These are phyloP conservation scores for Augiades crinisus DNA, from an alignment of 2,888 invertebrate genomes.

Conservation along the genomic window DNA sequence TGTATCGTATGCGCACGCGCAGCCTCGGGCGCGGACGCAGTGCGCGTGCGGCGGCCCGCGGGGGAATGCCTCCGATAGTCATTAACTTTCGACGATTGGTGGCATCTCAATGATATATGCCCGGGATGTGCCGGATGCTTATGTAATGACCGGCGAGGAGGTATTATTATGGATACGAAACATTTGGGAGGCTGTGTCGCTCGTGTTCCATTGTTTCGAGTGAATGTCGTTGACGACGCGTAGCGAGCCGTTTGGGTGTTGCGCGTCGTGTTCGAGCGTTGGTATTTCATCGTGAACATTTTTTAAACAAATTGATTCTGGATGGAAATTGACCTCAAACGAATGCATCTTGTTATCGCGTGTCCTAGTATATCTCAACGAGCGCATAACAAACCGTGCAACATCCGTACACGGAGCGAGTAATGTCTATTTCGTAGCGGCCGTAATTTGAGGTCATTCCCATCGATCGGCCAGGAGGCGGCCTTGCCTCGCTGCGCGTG, in stretches of 20 bases:
- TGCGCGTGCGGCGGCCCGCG: conserved; percentile 49
- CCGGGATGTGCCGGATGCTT: conserved; percentile 66
- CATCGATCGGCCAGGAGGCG: conserved; percentile 49
- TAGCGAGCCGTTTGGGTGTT: background rate
- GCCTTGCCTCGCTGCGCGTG: conserved; percentile 43
- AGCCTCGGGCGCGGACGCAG: conserved; percentile 44
- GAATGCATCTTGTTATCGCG: conserved; percentile 20
- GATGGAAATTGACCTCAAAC: too few relatives aligned
- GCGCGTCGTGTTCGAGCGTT: background rate
- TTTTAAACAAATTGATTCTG: too few relatives aligned
- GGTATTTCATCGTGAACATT: background rate
- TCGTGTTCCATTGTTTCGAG: conserved; percentile 15
- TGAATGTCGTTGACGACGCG: background rate
- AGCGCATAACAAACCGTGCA: conserved; percentile 40
- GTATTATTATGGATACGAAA: conserved; percentile 35
- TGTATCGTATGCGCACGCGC: conserved; percentile 24
- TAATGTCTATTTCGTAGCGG: conserved; percentile 45
- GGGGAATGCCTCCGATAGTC: conserved; percentile 69
- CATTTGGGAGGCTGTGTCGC: conserved; percentile 24
- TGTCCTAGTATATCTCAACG: conserved; percentile 42
- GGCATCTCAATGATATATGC: conserved; percentile 65
- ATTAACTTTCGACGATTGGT: conserved; percentile 71
- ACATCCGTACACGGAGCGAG: conserved; percentile 40
- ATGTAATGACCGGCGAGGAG: conserved; percentile 56
- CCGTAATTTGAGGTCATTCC: conserved; percentile 71